Conservation (phyloP, 1,140 invertebrate genomes). For the Stegodyphus dumicola region DNA sequence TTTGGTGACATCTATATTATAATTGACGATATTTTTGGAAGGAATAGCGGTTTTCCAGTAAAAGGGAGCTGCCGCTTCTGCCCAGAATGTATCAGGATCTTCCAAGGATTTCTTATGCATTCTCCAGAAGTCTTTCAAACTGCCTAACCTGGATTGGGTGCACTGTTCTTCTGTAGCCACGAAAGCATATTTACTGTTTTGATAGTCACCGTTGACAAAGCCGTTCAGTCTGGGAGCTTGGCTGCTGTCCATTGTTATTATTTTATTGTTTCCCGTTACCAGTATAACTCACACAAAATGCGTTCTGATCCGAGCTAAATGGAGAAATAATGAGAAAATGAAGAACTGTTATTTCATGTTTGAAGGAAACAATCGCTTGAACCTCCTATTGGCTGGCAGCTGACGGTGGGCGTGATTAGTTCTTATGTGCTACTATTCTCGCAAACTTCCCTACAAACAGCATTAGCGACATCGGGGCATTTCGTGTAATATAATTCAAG, state of each 20-base stretch:
- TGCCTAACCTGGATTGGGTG: neutral
- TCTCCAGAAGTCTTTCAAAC: slow-evolving; percentile 80
- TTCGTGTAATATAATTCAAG: too few relatives aligned
- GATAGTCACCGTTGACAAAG: neutral
- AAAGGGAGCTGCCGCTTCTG: slow-evolving; percentile 87
- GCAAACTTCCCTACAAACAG: too few relatives aligned
- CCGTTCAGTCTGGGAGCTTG: neutral
- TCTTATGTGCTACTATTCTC: too few relatives aligned
- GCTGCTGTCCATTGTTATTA: neutral
- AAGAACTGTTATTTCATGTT: too few relatives aligned
- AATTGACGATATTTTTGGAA: slow-evolving; percentile 80
- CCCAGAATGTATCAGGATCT: slow-evolving; percentile 90
- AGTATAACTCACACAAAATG: too few relatives aligned
- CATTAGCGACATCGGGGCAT: too few relatives aligned
- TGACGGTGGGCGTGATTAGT: too few relatives aligned
- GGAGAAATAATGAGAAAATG: too few relatives aligned
- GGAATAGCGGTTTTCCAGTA: slow-evolving; percentile 75
- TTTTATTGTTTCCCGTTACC: too few relatives aligned
- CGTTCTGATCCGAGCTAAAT: too few relatives aligned
- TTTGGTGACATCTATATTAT: slow-evolving; percentile 91
- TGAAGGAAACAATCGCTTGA: too few relatives aligned
- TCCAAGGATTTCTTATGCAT: slow-evolving; percentile 88
- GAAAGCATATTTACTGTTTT: neutral
- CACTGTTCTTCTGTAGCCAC: slow-evolving; percentile 20
- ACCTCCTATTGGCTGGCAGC: too few relatives aligned